These are phyloP conservation scores for Lasius platythorax DNA, from an alignment of 2,888 invertebrate genomes.

Conservation along the genomic window DNA sequence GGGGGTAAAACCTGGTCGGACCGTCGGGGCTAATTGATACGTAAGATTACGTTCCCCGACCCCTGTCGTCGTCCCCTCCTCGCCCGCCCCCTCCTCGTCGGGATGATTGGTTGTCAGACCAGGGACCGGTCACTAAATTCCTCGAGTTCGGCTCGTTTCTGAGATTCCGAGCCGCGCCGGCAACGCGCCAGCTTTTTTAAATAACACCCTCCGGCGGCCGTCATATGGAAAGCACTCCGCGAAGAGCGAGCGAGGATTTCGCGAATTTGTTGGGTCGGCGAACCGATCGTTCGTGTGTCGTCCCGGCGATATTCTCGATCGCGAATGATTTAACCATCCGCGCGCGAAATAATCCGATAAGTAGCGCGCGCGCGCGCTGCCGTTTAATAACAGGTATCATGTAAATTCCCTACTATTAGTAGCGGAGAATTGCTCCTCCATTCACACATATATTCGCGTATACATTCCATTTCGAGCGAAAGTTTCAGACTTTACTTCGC, in stretches of 20 bases:
- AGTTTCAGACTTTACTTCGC: not conserved
- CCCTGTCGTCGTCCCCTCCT: conserved; percentile 65
- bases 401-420: not conserved
- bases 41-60: conserved; percentile 84
- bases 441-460: not conserved
- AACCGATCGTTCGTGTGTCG: not conserved
- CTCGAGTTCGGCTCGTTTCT: conserved; percentile 72
- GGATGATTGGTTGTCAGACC: conserved; percentile 83
- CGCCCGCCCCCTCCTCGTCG: conserved; percentile 64
- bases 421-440: not conserved
- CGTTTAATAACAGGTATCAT: not conserved
- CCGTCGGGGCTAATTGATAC: conserved; percentile 86
- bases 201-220: conserved; percentile 44
- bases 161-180: conserved; percentile 38
- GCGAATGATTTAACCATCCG: not conserved
- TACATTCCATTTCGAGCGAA: not conserved
- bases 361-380: not conserved
- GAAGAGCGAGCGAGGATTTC: not conserved
- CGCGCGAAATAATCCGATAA: not conserved
- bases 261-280: not conserved
- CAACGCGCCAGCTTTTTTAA: conserved; percentile 35
- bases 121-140: conserved; percentile 82
- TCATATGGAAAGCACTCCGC: conserved; percentile 9
- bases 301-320: not conserved
- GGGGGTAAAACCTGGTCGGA: conserved; percentile 85